Evolutionary conservation across 2,113 vertebrate genomes (phyloP).

Genomic region (Muscicapa adusta): DNA sequence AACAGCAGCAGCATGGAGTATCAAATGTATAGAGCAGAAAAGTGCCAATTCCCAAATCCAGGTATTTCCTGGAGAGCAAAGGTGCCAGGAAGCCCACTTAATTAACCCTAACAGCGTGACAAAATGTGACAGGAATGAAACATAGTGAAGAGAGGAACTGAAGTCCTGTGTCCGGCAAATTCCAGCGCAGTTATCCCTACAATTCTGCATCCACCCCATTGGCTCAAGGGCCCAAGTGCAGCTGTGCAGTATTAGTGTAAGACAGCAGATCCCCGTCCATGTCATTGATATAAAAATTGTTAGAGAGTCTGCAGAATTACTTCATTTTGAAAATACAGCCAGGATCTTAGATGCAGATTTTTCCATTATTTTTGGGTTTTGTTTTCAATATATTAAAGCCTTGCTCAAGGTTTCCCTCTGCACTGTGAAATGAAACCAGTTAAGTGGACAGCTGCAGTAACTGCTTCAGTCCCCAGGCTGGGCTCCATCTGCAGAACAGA

Average conservation of each 20-base stretch:
- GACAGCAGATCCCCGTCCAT: not conserved
- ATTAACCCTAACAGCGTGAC: not conserved
- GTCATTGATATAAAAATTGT: not conserved
- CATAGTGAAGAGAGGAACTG: not conserved
- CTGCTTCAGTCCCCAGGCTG: not conserved
- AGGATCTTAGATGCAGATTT: not conserved
- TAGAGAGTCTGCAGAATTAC: not conserved
- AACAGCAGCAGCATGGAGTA: not conserved
- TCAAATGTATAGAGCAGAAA: not conserved
- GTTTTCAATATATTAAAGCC: not conserved
- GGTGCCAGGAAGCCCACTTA: not conserved
- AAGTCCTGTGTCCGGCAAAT: not conserved
- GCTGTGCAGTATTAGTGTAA: not conserved
- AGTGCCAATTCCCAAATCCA: not conserved
- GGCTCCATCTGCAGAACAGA: not conserved
- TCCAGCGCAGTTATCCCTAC: accelerated
- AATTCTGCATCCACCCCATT: not conserved
- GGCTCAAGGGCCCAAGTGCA: not conserved
- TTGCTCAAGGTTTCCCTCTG: not conserved
- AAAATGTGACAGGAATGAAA: not conserved
- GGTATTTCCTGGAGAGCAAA: not conserved
- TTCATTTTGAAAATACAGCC: not conserved
- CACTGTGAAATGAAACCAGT: not conserved
- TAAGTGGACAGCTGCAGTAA: not conserved
- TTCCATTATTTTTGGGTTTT: not conserved